These are phyloP conservation scores for Dromaius novaehollandiae DNA, from an alignment of 2,113 vertebrate species.

Conservation along the genomic window DNA sequence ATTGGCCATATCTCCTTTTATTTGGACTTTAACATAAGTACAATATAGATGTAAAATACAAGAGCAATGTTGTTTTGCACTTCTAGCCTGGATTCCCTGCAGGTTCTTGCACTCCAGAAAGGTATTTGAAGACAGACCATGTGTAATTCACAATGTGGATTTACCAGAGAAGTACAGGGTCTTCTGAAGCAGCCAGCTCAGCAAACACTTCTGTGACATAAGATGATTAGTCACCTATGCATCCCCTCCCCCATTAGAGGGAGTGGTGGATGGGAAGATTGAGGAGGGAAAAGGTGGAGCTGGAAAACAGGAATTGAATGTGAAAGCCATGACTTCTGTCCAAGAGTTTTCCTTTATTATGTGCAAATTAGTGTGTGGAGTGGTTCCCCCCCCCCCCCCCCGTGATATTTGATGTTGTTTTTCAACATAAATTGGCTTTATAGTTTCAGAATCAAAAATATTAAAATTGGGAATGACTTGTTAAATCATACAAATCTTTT, in stretches of 20 bases:
- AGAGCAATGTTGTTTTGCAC: not conserved
- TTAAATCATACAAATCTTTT: not conserved
- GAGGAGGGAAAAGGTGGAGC: not conserved
- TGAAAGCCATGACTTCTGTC: not conserved
- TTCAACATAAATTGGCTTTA: not conserved
- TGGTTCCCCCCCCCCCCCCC: too few species aligned
- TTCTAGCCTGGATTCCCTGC: not conserved
- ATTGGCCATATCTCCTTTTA: not conserved
- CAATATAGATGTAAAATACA: slow-evolving; percentile 18
- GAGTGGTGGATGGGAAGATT: not conserved
- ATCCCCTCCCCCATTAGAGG: not conserved
- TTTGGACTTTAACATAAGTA: not conserved
- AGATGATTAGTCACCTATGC: not conserved
- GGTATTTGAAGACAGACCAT: not conserved
- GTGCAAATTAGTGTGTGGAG: not conserved
- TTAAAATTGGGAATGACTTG: not conserved
- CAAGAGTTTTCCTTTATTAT: not conserved
- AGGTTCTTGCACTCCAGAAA: slow-evolving; percentile 3
- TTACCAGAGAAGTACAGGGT: not conserved
- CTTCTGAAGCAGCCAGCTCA: slow-evolving; percentile 8
- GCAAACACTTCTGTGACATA: not conserved
- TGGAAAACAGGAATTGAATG: slow-evolving; percentile 3
- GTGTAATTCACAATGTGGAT: not conserved
- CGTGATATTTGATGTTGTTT: slow-evolving; percentile 2
- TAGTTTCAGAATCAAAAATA: not conserved